Base-by-base conservation (phyloP, 2,797 vertebrate species). In the Hydrophis major region DNA sequence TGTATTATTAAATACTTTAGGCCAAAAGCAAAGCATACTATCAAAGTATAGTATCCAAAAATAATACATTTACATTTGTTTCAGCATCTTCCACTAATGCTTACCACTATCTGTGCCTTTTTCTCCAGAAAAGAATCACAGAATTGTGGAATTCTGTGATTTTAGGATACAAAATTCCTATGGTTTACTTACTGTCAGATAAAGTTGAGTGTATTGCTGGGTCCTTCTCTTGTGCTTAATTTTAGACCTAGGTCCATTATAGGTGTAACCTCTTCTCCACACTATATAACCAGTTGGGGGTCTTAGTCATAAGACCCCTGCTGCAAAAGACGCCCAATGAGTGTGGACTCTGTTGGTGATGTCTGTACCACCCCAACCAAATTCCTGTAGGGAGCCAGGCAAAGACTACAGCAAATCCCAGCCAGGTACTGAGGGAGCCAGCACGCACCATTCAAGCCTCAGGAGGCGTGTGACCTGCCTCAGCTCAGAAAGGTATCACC, bases 361-460 rank as follows among this genome's bases (percentile, higher is more conserved):
- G 98, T 99, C 99, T 98, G 98, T 99, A 98, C 98, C 98, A 99
- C 98, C 97, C 98, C 94, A 97, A 97, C 97, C 97, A 98, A 98
- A 98, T 98, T 98, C 98, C 98, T 98, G 97, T 98, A 97, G 97
- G 98, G 98, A 98, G 98, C 98, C 98, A 98, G 98, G 98, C 98
- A 97, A 98, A 97, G 98, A 98, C 98, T 47, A 94, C 97, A 97
- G 98, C 98, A 99, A 98, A 99, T 98, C 98, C 98, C 96, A 95
- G 97, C 95, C 94, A 96, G 87, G 94, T 95, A 96, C 96, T 96
- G 96, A 96, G 92, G 96, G 92, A 96, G 96, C 94, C 96, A 97
- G 96, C 96, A 95, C 95, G 94, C 94, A 89, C 94, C 89, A 93
- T 95, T 95, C 25, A 12, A 97, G 96, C 93, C 96, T 94, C 95